A percentile compares a stretch with the other conserved stretches of the same genome.
Conservation (phyloP, 2,113 vertebrate genomes). For the Hemiprocne comata region DNA sequence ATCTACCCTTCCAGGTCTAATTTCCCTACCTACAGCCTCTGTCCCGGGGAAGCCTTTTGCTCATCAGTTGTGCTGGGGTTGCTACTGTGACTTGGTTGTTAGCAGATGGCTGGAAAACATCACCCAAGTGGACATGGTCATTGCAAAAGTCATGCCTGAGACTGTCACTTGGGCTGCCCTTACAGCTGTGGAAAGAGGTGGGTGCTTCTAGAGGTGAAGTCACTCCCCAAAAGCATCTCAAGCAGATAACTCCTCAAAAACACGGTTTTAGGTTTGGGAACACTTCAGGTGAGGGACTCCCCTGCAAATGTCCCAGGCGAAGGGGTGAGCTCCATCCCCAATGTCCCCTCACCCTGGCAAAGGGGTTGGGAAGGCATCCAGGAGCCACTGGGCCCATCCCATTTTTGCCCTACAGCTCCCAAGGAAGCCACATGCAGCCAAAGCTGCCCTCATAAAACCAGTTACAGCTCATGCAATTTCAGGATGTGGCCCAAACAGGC, state of each 20-base stretch:
- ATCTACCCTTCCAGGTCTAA: neutral
- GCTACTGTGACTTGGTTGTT: fast-evolving
- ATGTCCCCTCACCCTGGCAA: neutral
- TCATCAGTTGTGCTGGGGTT: neutral
- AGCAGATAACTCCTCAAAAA: neutral
- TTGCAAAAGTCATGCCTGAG: neutral
- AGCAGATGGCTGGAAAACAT: neutral
- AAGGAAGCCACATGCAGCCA: neutral
- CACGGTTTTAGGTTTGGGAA: neutral
- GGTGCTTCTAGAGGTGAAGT: neutral
- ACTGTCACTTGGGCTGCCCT: neutral
- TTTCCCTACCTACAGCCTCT: neutral
- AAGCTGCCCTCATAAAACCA: neutral
- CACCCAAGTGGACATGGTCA: neutral
- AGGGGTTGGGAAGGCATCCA: neutral
- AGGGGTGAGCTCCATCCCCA: neutral
- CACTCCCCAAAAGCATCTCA: neutral
- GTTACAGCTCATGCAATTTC: neutral
- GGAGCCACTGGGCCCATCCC: fast-evolving
- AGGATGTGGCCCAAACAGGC: neutral
- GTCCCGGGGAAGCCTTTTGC: fast-evolving
- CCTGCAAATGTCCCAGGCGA: too few species aligned
- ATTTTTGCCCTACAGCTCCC: neutral
- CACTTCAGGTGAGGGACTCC: fast-evolving
- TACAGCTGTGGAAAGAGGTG: neutral